Conservation (phyloP, 2,888 invertebrate genomes). For the Habrosyne pyritoides region DNA sequence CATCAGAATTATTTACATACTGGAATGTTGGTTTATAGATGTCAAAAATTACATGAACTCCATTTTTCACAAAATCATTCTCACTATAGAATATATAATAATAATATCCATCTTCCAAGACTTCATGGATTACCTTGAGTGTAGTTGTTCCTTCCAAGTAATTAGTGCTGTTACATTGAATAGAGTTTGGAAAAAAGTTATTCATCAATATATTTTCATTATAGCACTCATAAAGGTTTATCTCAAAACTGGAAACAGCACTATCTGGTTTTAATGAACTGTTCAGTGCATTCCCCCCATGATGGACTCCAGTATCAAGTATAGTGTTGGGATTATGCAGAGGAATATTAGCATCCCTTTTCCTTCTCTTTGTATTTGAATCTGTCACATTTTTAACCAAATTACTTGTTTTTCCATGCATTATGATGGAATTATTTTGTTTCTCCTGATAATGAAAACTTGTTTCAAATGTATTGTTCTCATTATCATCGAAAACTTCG, state of each 20-base stretch:
- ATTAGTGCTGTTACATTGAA: constrained; percentile 86
- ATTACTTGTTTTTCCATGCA: constrained; percentile 13
- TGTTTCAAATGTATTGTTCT: constrained; percentile 8
- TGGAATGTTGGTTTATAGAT: constrained; percentile 93
- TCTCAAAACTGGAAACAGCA: constrained; percentile 93
- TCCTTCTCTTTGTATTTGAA: constrained; percentile 37
- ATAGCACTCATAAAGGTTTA: constrained; percentile 89
- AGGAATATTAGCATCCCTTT: constrained; percentile 56
- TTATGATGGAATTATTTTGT: constrained; percentile 10
- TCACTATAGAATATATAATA: constrained; percentile 96
- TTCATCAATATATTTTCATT: constrained; percentile 89
- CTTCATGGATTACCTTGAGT: constrained; percentile 86
- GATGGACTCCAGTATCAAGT: constrained; percentile 89
- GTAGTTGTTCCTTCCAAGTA: constrained; percentile 88
- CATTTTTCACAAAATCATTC: constrained; percentile 90
- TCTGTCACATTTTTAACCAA: constrained; percentile 14
- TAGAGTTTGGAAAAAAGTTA: constrained; percentile 87
- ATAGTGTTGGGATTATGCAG: constrained; percentile 79
- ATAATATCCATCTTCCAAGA: constrained; percentile 91
- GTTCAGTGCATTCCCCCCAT: constrained; percentile 89
- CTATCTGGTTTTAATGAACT: constrained; percentile 81
- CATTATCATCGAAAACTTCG: constrained; percentile 14
- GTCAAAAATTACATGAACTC: constrained; percentile 92
- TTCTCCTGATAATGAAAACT: not conserved
- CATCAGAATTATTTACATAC: constrained; percentile 86